phyloP scores from a whole-genome alignment of 2,113 vertebrate genomes.

The Gymnobelideus leadbeateri region DNA sequence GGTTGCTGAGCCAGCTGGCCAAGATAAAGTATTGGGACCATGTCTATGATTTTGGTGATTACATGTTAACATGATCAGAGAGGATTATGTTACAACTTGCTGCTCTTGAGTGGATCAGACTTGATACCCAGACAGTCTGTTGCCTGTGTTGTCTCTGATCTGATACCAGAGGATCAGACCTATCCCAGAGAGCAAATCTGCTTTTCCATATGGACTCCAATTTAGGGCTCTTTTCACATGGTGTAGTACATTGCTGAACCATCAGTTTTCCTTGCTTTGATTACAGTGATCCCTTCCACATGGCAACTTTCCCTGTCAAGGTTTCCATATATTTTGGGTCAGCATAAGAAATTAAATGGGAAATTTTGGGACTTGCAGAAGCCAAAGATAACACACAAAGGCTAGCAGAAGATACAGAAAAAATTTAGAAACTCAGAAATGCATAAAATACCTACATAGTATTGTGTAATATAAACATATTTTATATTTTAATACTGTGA shows the following conservation, averaged over 20 bases:
- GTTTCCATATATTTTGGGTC: no score
- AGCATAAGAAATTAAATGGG: no score
- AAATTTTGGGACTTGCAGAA: no score
- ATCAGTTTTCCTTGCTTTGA: background rate
- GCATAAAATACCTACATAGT: no score
- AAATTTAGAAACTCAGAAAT: no score
- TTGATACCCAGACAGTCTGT: slow-evolving; percentile 10
- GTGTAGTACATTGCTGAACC: background rate
- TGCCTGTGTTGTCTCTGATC: background rate
- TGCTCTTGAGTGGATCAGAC: background rate
- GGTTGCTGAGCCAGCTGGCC: slow-evolving; percentile 67
- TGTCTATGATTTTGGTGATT: slow-evolving; percentile 64
- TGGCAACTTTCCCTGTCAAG: no score
- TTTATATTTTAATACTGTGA: no score
- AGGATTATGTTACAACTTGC: background rate
- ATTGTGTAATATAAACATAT: no score
- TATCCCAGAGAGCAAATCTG: background rate
- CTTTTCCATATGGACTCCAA: background rate
- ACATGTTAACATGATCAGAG: background rate
- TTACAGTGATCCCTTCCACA: background rate
- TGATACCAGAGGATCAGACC: background rate
- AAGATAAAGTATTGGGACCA: slow-evolving; percentile 12
- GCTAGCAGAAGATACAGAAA: no score
- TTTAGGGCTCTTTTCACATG: background rate
- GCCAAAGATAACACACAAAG: no score